Evolutionary conservation across 2,888 invertebrate species (phyloP), one percentile per base, ranked within the genome.

Genomic region (Hypomecis atomaria): DNA sequence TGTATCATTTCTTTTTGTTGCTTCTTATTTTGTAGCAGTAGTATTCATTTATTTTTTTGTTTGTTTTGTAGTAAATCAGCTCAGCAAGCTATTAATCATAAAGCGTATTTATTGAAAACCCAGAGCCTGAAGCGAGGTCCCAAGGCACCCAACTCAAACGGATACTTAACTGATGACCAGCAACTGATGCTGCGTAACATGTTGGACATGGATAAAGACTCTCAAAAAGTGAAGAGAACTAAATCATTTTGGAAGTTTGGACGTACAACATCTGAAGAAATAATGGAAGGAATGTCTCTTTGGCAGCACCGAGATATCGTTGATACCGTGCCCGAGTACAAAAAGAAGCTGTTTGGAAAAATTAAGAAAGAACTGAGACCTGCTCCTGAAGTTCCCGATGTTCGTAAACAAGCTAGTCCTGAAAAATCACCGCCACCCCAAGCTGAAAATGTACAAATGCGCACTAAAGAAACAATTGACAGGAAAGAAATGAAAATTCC

Each of bases 181-280:
- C 94, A 94, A 74, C 71, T 92, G 49, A 87, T 93, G 81, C 72
- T 93, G 43, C 87, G 89, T 69, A 93, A 86, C 78, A 94, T 88
- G 86, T 79, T 86, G n/a, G 92, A 90, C 58, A 89, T 93, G 82
- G 94, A 94, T 80, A 89, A 94, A 76, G 95, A 94, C 70, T 94
- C 95, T 0, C 94, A 95, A 64, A 93, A 90, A 74, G 95, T 97
- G 0, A 97, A 97, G 78, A 91, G 97, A 52, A 97, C 97, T 0
- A 97, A 97, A 82, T 97, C 97, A 0, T 96, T 97, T 80, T 97
- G 97, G 97, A 95, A 96, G 78, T 97, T 97, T 76, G 95, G 97
- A 33, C 94, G 95, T 61, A 94, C 94, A 2, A 94, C 94, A 13
- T 95, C 95, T 60, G 94, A 94, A 74, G 97, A 97, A 67, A 96